A percentile compares a stretch with the other conserved stretches of the same genome.
Evolutionary conservation across 2,888 invertebrate genomes (phyloP).

Genomic region (Nasonovia ribisnigri): DNA sequence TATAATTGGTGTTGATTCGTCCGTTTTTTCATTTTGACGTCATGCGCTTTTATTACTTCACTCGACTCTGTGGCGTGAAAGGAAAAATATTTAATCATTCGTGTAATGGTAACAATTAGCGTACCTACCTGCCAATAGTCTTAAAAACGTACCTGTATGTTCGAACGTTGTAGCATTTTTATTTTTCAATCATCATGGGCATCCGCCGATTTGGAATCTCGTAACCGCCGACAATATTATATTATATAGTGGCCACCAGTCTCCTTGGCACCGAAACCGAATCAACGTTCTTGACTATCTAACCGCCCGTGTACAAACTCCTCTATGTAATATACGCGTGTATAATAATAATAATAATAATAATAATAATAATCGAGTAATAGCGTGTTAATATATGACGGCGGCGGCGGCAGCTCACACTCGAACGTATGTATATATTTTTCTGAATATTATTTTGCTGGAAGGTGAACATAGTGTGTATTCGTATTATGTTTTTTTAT

Average conservation of each 20-base stretch:
- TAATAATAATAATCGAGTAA: conserved; percentile 42
- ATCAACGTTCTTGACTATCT: conserved; percentile 64
- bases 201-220: not conserved
- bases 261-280: conserved; percentile 65
- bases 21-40: conserved; percentile 13
- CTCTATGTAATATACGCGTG: not conserved
- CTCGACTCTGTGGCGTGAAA: conserved; percentile 12
- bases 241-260: conserved; percentile 12
- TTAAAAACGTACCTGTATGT: not conserved
- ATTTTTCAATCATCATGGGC: conserved; percentile 18
- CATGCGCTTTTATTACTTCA: conserved; percentile 11
- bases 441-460: not conserved
- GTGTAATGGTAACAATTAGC: not conserved
- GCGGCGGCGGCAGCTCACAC: not conserved
- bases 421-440: not conserved
- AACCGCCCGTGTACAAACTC: not conserved
- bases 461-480: not conserved
- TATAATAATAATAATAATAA: conserved; percentile 38
- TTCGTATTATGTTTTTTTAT: not conserved
- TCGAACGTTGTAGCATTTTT: not conserved
- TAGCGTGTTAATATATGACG: not conserved
- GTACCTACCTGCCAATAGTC: not conserved
- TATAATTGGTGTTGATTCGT: not conserved
- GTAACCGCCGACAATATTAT: not conserved
- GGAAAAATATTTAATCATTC: conserved; percentile 1